Base-by-base conservation (phyloP, 1,140 invertebrate species). In the Macrosteles quadrilineatus region DNA sequence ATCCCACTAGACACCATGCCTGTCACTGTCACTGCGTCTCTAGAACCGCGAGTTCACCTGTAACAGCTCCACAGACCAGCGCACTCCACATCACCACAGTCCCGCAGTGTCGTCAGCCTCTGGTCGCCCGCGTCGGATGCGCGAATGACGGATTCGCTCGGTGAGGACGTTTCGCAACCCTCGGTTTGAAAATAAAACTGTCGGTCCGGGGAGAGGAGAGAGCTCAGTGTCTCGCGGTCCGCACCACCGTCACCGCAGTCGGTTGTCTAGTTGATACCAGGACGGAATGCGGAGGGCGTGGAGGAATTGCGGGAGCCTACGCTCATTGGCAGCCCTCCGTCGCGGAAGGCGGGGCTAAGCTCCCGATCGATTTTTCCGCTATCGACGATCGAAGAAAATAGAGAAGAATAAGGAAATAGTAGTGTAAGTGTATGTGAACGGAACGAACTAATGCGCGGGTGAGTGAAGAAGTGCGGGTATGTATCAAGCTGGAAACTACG, bases 331-430 rank as follows among this genome's bases (percentile, higher is more conserved):
- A 57, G 59, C 67, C 25, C 55, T 11, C 21, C 30, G 30, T 29
- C 32, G 43, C 65, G 17, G 23, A 36, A 59, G 72, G 72, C 72
- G 72, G 64, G 64, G 72, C 65, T 50, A 50, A 31, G 19, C 47
- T 29, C 57, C 67, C 45, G 71, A 72, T 72, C 66, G 71, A 72
- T 72, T 70, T 72, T 67, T 69, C 59, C 50, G 40, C 67, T 55
- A 32, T 68, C 31, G 32, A 59, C 50, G 67, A 69, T 59, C 19
- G 30, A 32, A 57, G 29, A 69, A 59, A 40, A 69, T 69, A 69
- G 67, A 40, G 67, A 55, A 31, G 53, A 59, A 59, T 59, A 69
- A 69, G 36, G 53, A 59, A 59, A 69, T 69, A 69, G 67, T 57
- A 31, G 47, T 59, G 67, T 32, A 55, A 69, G 67, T 69, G 67